A percentile compares a stretch with the other conserved stretches of the same genome.
Evolutionary conservation across 2,888 invertebrate species (phyloP).

Genomic region (Diogma glabrata): DNA sequence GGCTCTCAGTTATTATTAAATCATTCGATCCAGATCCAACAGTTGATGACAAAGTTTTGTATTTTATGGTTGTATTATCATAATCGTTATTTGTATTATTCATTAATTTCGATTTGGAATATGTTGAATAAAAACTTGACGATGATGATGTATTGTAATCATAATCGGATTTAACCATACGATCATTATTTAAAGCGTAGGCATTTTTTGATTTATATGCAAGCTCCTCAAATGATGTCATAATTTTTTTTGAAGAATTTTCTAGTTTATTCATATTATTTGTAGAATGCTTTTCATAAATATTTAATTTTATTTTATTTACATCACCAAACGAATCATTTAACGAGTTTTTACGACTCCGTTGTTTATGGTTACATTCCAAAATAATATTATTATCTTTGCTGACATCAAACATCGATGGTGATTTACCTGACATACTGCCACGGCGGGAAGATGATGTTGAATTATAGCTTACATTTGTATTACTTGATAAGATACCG

Average conservation of each 20-base stretch:
- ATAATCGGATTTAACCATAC: constrained; percentile 3
- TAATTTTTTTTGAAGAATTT: constrained; percentile 14
- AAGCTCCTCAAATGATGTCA: constrained; percentile 22
- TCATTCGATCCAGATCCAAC: constrained; percentile 14
- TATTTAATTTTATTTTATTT: constrained; percentile 6
- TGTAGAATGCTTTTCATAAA: not conserved
- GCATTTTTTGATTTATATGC: constrained; percentile 13
- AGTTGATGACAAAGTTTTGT: constrained; percentile 16
- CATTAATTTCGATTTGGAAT: constrained; percentile 2
- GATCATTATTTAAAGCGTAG: not conserved
- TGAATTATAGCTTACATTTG: too few relatives aligned
- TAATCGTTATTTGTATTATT: too few relatives aligned
- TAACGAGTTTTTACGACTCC: not conserved
- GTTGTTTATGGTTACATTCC: constrained; percentile 19
- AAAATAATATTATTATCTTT: constrained; percentile 14
- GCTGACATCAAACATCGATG: constrained; percentile 14
- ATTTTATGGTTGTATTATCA: constrained; percentile 16
- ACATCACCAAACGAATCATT: not conserved
- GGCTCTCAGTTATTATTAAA: constrained; percentile 1
- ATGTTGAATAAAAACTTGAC: not conserved
- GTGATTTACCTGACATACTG: constrained; percentile 20
- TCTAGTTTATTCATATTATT: not conserved
- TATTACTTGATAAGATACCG: not conserved
- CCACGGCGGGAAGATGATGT: constrained; percentile 21
- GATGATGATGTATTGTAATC: constrained; percentile 2